A percentile compares a stretch with the other conserved stretches of the same genome.
phyloP scores from a whole-genome alignment of 2,888 invertebrate genomes.

The Nemotelus pantherinus region DNA sequence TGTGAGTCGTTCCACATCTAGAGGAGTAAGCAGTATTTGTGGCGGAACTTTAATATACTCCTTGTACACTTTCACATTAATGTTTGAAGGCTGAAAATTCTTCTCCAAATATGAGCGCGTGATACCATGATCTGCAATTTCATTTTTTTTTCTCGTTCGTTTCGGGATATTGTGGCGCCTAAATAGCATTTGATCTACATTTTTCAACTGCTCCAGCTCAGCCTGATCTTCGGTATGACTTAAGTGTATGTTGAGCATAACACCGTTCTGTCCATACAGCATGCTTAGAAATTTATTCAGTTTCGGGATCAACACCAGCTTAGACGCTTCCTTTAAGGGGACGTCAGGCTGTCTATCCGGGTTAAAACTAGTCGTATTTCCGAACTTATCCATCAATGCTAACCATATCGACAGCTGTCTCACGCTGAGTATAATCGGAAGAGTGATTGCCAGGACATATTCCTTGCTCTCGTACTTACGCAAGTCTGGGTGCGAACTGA shows the following conservation, averaged over 20 bases:
- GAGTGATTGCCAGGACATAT: slow-evolving; percentile 76
- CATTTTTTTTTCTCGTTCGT: slow-evolving; percentile 53
- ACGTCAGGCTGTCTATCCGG: slow-evolving; percentile 63
- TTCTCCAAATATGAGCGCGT: slow-evolving; percentile 75
- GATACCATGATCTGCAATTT: slow-evolving; percentile 60
- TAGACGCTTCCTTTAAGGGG: slow-evolving; percentile 82
- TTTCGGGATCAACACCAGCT: slow-evolving; percentile 73
- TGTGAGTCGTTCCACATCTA: slow-evolving; percentile 57
- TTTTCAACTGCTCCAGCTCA: slow-evolving; percentile 17
- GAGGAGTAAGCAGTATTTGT: slow-evolving; percentile 59
- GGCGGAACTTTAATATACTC: slow-evolving; percentile 68
- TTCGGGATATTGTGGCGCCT: slow-evolving; percentile 41
- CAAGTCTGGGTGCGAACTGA: slow-evolving; percentile 67
- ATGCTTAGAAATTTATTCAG: slow-evolving; percentile 69
- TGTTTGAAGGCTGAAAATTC: slow-evolving; percentile 66
- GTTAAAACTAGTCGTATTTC: slow-evolving; percentile 62
- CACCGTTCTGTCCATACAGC: slow-evolving; percentile 68
- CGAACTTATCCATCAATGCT: slow-evolving; percentile 69
- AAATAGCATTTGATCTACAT: slow-evolving; percentile 30
- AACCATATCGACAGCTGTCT: slow-evolving; percentile 74
- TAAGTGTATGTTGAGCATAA: slow-evolving; percentile 64
- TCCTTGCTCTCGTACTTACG: slow-evolving; percentile 71
- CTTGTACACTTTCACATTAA: slow-evolving; percentile 66
- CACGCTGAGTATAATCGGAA: slow-evolving; percentile 74
- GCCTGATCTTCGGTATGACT: slow-evolving; percentile 55